Base-by-base conservation (phyloP, 2,113 vertebrate species). In the Lipophrys pholis region DNA sequence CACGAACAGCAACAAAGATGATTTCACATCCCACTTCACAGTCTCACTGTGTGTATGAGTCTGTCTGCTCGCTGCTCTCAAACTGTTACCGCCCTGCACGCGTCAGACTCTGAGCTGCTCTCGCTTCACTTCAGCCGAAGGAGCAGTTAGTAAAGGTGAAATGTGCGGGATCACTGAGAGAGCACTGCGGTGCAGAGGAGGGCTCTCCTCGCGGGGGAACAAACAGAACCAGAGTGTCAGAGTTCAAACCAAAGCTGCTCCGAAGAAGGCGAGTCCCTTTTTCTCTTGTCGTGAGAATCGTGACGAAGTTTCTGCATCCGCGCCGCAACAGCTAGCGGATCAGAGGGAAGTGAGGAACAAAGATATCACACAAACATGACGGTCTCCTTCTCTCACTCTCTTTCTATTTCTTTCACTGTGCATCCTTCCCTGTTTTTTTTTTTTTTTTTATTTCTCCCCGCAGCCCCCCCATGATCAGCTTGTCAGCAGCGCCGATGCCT, bases 391-490 rank as follows among this genome's bases (percentile, higher is more conserved):
- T 64, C 41, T 58, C 58, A 54, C 17, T 59, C 49, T 11, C n/a
- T 10, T 56, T 81, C 16, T 70, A 39, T 69, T 59, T 60, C 49
- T 35, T 42, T 43, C 53, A 68, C 51, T 69, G 36, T 11, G n/a
- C 30, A 39, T 75, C 69, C 57, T 48, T 55, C 38, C n/a, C 50
- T 39, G 53, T 78, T 67, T 74, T 56, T 65, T 4, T 30, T 30
- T 30, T 30, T 30, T 30, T 30, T 30, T 30, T 30, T 63, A 77
- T 69, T 40, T 60, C 84, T 86, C 91, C 80, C 76, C 3, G 59
- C 74, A 50, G 35, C 80, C 79, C 21, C 79, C 21, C 87, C 84
- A 78, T 91, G 88, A 94, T 92, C 73, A 78, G 73, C 73, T 73
- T 90, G 81, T 83, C 82, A 86, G 73, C 85, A 50, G 82, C 83